Evolutionary conservation across 2,797 vertebrate species (phyloP).

Genomic region (Neopelma chrysocephalum): DNA sequence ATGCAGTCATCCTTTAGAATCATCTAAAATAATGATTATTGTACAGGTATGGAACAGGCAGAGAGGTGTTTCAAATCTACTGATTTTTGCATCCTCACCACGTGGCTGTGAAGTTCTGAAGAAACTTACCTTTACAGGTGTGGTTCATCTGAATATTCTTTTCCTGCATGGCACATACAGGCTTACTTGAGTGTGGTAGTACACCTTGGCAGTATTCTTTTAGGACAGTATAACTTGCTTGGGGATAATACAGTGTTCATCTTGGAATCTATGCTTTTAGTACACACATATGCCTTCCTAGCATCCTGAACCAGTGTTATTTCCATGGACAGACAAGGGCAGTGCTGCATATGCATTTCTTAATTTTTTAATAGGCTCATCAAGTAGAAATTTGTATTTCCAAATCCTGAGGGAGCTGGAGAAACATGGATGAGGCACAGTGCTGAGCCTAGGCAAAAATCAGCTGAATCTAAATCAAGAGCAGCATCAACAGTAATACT

Average conservation of each 20-base stretch:
- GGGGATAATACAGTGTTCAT: neutral
- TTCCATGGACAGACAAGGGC: neutral
- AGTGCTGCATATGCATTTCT: neutral
- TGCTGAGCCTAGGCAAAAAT: conserved; percentile 35
- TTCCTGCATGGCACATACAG: neutral
- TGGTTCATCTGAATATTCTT: neutral
- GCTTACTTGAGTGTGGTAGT: neutral
- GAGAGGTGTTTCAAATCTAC: neutral
- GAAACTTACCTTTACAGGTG: neutral
- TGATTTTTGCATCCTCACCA: neutral
- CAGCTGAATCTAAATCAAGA: neutral
- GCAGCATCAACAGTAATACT: neutral
- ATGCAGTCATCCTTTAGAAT: neutral
- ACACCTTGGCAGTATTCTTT: neutral
- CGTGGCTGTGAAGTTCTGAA: neutral
- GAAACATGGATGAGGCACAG: neutral
- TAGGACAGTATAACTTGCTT: neutral
- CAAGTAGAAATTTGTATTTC: neutral
- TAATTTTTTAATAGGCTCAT: neutral
- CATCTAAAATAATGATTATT: neutral
- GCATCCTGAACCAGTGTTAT: neutral
- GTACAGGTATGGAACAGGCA: neutral
- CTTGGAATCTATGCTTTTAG: neutral
- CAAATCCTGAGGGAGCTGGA: neutral
- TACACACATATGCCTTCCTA: neutral